These are phyloP conservation scores for Rhogogaster chlorosoma DNA, from an alignment of 2,888 invertebrate genomes.

Conservation along the genomic window DNA sequence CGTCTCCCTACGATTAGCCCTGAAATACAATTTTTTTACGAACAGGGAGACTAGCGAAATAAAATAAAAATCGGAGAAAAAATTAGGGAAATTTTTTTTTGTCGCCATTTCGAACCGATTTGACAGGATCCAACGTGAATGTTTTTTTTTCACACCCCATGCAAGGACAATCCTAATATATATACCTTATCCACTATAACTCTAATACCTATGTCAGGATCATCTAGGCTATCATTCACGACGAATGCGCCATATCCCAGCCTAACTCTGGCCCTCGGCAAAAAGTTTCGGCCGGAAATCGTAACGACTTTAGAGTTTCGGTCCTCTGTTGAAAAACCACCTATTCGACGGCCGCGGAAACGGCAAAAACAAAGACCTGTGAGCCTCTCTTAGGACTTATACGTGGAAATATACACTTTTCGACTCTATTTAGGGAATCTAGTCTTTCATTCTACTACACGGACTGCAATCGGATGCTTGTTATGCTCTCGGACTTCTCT, in stretches of 20 bases:
- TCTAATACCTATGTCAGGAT: neutral
- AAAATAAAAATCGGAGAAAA: no score
- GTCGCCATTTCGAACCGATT: no score
- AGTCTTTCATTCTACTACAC: neutral
- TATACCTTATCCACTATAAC: neutral
- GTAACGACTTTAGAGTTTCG: conserved; percentile 44
- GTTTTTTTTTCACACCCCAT: no score
- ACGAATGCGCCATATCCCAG: neutral
- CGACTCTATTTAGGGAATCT: neutral
- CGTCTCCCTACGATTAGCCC: no score
- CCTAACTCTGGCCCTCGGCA: neutral
- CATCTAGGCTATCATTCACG: neutral
- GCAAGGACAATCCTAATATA: no score
- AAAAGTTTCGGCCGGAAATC: conserved; percentile 47
- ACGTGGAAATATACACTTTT: conserved; percentile 4
- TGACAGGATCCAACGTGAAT: no score
- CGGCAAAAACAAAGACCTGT: conserved; percentile 40
- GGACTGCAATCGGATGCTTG: neutral
- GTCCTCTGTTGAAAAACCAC: conserved; percentile 9
- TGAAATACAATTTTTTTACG: no score
- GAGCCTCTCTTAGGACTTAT: neutral
- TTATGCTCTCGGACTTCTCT: neutral
- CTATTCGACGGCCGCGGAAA: conserved; percentile 29
- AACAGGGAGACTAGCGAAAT: no score
- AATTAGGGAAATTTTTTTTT: no score